Conservation (phyloP, 2,113 vertebrate genomes). For the Cyprinus carpio region DNA sequence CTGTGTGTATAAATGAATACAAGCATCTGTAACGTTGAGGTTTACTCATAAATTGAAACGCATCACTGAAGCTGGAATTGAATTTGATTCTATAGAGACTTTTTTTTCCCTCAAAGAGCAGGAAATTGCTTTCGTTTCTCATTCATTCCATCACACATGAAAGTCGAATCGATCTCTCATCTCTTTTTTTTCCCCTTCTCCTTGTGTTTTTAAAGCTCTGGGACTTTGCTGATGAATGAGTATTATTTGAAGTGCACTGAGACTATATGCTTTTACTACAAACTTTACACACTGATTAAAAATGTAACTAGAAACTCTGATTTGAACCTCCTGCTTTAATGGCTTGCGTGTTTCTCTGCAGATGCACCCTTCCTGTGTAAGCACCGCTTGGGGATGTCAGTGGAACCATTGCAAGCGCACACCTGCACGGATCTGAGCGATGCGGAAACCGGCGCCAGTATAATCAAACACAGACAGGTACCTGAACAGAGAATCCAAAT, state of each 20-base stretch:
- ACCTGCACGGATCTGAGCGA: conserved; percentile 81
- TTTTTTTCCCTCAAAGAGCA: conserved; percentile 60
- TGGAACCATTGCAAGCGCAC: conserved; percentile 83
- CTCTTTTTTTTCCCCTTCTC: conserved; percentile 32
- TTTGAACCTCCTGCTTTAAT: conserved; percentile 31
- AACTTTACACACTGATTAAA: conserved; percentile 53
- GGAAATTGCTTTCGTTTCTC: conserved; percentile 78
- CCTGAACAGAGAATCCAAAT: conserved; percentile 37
- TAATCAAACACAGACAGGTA: conserved; percentile 85
- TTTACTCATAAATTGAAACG: conserved; percentile 74
- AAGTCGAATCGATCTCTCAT: conserved; percentile 71
- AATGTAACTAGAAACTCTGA: conserved; percentile 38
- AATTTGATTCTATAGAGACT: conserved; percentile 62
- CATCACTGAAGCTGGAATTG: conserved; percentile 66
- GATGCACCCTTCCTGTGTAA: conserved; percentile 89
- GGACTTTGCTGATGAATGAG: conserved; percentile 74
- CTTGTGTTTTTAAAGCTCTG: conserved; percentile 59
- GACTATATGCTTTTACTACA: conserved; percentile 70
- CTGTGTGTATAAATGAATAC: conserved; percentile 52
- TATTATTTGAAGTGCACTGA: conserved; percentile 69
- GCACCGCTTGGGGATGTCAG: conserved; percentile 88
- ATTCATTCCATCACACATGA: conserved; percentile 79
- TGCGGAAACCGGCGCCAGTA: conserved; percentile 56
- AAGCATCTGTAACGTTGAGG: conserved; percentile 52
- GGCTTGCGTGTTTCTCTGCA: conserved; percentile 58